Evolutionary conservation across 2,888 invertebrate species (phyloP).

Genomic region (Pheosia gnoma): DNA sequence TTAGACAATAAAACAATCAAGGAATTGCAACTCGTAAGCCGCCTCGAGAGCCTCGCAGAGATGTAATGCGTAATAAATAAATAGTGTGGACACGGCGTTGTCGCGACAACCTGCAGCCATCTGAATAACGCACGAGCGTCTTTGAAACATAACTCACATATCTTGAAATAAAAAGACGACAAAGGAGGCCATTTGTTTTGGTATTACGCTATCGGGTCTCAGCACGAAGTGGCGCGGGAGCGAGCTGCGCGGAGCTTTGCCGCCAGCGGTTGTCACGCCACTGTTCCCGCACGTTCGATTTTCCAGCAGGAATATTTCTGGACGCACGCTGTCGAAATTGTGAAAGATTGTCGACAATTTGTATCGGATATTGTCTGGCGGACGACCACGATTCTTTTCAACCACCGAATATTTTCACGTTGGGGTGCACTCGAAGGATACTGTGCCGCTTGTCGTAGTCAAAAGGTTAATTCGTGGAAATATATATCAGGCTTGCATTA

Average conservation of each 20-base stretch:
- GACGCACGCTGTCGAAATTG: constrained; percentile 43
- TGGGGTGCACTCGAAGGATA: constrained; percentile 18
- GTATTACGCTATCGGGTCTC: constrained; percentile 73
- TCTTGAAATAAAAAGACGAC: constrained; percentile 67
- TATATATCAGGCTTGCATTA: constrained; percentile 77
- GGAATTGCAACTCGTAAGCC: constrained; percentile 45
- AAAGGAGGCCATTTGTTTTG: constrained; percentile 75
- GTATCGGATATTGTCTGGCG: constrained; percentile 44
- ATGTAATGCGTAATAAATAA: constrained; percentile 48
- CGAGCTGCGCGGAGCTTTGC: constrained; percentile 23
- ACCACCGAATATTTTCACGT: constrained; percentile 24
- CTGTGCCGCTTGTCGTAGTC: constrained; percentile 18
- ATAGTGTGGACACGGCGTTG: constrained; percentile 38
- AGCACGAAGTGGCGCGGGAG: constrained; percentile 35
- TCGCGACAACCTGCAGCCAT: constrained; percentile 43
- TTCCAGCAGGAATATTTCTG: constrained; percentile 52
- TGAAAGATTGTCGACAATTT: constrained; percentile 56
- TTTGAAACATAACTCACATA: constrained; percentile 68
- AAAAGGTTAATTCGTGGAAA: constrained; percentile 64
- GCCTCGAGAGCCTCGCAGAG: constrained; percentile 48
- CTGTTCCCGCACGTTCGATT: constrained; percentile 53
- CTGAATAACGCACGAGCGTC: constrained; percentile 59
- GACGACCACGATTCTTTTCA: constrained; percentile 29
- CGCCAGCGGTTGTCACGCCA: constrained; percentile 38
- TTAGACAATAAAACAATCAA: constrained; percentile 50